Evolutionary conservation across 2,797 vertebrate genomes (phyloP).

Genomic region (Emys orbicularis): DNA sequence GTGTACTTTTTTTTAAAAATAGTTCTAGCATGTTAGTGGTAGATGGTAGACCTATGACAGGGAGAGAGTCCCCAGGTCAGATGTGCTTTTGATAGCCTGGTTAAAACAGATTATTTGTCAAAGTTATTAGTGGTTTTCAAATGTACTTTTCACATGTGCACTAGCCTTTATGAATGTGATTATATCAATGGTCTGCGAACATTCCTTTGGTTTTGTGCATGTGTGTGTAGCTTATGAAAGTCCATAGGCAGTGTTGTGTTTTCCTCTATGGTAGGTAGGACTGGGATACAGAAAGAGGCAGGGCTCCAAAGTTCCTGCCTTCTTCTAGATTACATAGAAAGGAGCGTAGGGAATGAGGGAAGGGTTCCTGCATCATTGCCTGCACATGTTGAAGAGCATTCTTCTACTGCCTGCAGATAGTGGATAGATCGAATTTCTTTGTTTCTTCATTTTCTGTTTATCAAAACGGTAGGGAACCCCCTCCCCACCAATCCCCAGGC

Average conservation of each 20-base stretch:
- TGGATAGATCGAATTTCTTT: not conserved
- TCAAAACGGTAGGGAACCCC: not conserved
- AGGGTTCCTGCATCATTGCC: not conserved
- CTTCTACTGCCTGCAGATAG: not conserved
- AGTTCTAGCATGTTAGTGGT: not conserved
- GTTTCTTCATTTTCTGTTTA: not conserved
- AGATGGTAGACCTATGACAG: not conserved
- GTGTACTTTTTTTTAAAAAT: not conserved
- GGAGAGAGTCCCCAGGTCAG: not conserved
- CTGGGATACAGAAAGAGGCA: not conserved
- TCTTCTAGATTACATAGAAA: not conserved
- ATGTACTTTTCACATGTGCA: not conserved
- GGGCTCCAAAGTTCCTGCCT: not conserved
- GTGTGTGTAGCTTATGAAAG: not conserved
- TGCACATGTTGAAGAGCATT: not conserved
- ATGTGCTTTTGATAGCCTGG: not conserved
- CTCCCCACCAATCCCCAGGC: not conserved
- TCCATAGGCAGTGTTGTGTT: not conserved
- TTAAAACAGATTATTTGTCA: not conserved
- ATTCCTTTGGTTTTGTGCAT: not conserved
- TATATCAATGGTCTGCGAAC: not conserved
- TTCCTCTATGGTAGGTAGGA: not conserved
- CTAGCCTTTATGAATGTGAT: not conserved
- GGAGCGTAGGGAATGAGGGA: not conserved
- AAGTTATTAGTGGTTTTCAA: not conserved